A percentile compares a stretch with the other conserved stretches of the same genome.
These are phyloP conservation scores for Drosophila busckii DNA, from an alignment of 1,140 invertebrate species.

Conservation along the genomic window DNA sequence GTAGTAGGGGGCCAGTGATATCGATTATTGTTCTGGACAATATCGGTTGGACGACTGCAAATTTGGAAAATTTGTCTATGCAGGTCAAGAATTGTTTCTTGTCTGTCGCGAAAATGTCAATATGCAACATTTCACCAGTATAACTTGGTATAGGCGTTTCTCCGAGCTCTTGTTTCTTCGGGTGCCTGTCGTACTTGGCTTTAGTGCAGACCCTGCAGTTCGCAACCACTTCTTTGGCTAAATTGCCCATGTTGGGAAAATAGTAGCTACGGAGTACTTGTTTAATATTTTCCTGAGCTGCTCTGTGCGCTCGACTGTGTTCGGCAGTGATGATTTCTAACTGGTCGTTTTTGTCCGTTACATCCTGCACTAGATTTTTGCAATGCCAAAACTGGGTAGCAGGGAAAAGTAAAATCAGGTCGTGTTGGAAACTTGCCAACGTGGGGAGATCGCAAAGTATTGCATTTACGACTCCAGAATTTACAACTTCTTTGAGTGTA, in stretches of 20 bases:
- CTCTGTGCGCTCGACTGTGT: constrained; percentile 18
- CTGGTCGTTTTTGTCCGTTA: constrained; percentile 5
- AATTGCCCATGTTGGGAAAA: constrained; percentile 31
- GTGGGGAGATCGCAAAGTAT: background rate
- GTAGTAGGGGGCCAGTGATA: constrained; percentile 1
- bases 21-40: constrained; percentile 15
- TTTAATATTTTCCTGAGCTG: constrained; percentile 6
- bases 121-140: constrained; percentile 20
- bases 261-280: constrained; percentile 12
- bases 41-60: constrained; percentile 19
- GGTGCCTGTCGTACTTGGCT: constrained; percentile 15
- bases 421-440: constrained; percentile 10
- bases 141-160: constrained; percentile 15
- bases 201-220: constrained; percentile 24
- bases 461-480: constrained; percentile 5
- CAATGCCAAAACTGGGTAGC: constrained; percentile 18
- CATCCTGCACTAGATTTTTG: constrained; percentile 7
- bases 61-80: constrained; percentile 29
- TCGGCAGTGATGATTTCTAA: constrained; percentile 12
- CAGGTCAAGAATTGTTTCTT: constrained; percentile 18
- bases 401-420: constrained; percentile 8
- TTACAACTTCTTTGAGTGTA: constrained; percentile 9
- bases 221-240: constrained; percentile 14
- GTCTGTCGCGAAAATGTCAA: constrained; percentile 23
- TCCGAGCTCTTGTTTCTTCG: constrained; percentile 14